phyloP scores from a whole-genome alignment of 64 coral and sea anemone species.

The Montipora sp. region DNA sequence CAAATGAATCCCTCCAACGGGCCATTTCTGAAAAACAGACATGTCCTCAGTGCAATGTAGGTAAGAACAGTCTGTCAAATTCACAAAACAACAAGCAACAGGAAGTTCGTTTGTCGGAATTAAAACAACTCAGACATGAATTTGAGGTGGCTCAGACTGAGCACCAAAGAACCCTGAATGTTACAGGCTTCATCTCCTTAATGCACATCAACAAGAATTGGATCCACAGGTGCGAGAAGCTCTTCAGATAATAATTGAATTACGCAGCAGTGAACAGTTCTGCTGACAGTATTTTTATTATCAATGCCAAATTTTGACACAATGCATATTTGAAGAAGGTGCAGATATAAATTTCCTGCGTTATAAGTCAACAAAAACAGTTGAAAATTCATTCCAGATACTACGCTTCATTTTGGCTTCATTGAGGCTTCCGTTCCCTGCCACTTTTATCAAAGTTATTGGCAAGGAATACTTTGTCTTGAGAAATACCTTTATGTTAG shows the following conservation, averaged over 20 bases:
- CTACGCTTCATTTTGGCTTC: no score
- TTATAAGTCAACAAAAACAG: no score
- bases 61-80: background rate
- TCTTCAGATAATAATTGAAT: constrained; percentile 73
- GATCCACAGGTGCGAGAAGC: constrained; percentile 73
- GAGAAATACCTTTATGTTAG: no score
- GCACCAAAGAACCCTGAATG: constrained; percentile 64
- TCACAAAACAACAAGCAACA: background rate
- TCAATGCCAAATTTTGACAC: no score
- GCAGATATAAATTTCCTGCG: no score
- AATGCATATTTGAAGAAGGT: no score
- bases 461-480: no score
- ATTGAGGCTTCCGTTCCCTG: no score
- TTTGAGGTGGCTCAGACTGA: constrained; percentile 62
- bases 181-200: constrained; percentile 96
- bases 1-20: constrained; percentile 82
- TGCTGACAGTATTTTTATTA: constrained; percentile 41
- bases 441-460: no score
- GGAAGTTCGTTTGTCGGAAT: constrained; percentile 16
- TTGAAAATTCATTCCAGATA: no score
- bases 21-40: background rate
- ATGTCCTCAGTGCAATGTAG: background rate
- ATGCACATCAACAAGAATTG: constrained; percentile 62
- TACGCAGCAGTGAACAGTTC: constrained; percentile 88
- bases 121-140: constrained; percentile 40